phyloP scores from a whole-genome alignment of 2,888 invertebrate species.

The Pherbina coryleti region DNA sequence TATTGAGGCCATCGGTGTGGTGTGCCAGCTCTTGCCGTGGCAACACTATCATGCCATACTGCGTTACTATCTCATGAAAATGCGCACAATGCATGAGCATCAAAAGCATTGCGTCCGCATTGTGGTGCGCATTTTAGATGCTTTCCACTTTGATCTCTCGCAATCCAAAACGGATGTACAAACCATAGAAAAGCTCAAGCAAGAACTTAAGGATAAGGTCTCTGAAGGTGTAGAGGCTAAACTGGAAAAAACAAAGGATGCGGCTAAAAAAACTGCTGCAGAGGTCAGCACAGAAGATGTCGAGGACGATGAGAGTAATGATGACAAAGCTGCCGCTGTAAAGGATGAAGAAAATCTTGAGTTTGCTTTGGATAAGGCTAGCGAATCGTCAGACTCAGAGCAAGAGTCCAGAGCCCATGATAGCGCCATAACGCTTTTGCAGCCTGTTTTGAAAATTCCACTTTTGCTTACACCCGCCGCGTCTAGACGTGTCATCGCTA shows the following conservation, averaged over 20 bases:
- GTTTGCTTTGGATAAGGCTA: constrained; percentile 44
- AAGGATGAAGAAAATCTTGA: constrained; percentile 30
- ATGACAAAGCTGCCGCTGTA: constrained; percentile 41
- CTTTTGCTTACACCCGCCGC: constrained; percentile 77
- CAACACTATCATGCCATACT: constrained; percentile 87
- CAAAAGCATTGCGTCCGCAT: constrained; percentile 87
- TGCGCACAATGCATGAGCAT: constrained; percentile 79
- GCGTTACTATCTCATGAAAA: constrained; percentile 82
- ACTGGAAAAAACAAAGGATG: constrained; percentile 64
- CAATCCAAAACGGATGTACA: constrained; percentile 70
- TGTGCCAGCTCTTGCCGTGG: constrained; percentile 88
- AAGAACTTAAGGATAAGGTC: constrained; percentile 55
- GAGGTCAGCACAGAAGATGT: constrained; percentile 45
- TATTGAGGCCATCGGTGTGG: constrained; percentile 82
- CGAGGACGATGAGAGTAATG: constrained; percentile 34
- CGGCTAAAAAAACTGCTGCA: constrained; percentile 38
- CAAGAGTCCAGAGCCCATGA: constrained; percentile 52
- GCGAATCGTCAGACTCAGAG: constrained; percentile 41
- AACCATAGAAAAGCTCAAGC: constrained; percentile 54
- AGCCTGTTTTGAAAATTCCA: constrained; percentile 63
- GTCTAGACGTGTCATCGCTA: constrained; percentile 81
- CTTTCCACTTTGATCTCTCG: constrained; percentile 91
- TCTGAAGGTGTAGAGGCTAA: constrained; percentile 59
- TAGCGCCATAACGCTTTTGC: constrained; percentile 10
- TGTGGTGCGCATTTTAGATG: constrained; percentile 84